A percentile compares a stretch with the other conserved stretches of the same genome.
Evolutionary conservation across 64 coral and sea anemone genomes (phyloP).

Genomic region (Acropora tenuis): DNA sequence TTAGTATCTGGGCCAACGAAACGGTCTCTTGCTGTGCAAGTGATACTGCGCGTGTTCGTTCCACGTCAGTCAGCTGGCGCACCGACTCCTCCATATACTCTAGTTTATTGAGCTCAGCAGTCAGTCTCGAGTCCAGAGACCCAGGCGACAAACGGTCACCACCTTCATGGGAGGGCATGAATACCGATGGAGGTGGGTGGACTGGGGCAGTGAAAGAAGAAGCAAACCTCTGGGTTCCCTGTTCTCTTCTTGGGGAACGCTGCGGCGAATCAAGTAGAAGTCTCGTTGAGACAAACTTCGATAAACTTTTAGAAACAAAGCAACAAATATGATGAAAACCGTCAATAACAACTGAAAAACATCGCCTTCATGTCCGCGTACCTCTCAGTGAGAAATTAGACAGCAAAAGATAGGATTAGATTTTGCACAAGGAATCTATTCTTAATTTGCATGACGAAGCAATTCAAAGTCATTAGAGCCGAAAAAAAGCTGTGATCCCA

Average conservation of each 20-base stretch:
- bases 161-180: slow-evolving; percentile 49
- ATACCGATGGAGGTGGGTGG: slow-evolving; percentile 58
- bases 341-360: no score
- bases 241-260: slow-evolving; percentile 48
- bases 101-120: slow-evolving; percentile 89
- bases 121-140: slow-evolving; percentile 79
- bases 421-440: no score
- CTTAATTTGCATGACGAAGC: no score
- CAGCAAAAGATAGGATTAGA: no score
- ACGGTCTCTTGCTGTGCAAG: slow-evolving; percentile 97
- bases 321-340: no score
- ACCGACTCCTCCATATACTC: slow-evolving; percentile 98
- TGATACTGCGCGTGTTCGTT: slow-evolving; percentile 77
- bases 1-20: slow-evolving; percentile 93
- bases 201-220: background rate
- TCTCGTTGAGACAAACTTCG: no score
- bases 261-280: background rate
- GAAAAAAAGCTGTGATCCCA: no score
- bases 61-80: slow-evolving; percentile 87
- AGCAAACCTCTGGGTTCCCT: background rate
- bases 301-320: no score
- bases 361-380: no score
- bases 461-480: no score
- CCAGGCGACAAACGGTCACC: slow-evolving; percentile 91
- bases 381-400: no score